Base-by-base conservation (phyloP, 2,113 vertebrate species). In the Entosphenus tridentatus region DNA sequence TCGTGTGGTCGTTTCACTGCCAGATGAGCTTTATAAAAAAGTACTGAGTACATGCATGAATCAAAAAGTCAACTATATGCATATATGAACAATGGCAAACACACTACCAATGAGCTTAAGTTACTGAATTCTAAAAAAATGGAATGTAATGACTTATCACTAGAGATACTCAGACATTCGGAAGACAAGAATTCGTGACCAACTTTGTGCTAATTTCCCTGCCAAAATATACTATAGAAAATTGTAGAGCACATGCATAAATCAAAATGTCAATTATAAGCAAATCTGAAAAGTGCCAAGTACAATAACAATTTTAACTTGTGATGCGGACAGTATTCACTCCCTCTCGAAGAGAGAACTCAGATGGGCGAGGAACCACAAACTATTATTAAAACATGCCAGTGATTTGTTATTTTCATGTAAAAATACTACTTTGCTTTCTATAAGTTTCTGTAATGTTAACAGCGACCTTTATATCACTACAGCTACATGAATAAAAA, bases 71-170 rank as follows among this genome's bases (percentile, higher is more conserved):
- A 67, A 62, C 58, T 12, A 2, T 16, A 55, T 55, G 12, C 10
- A 70, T n/a, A 67, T 67, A 56, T 8, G 56, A 67, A 7, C 21
- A 58, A 70, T 70, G 1, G 70, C 5, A 78, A 8, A 68, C 3
- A 73, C 2, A 71, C 68, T 54, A 55, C 16, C n/a, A 17, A 55
- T n/a, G 84, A 81, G 72, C 91, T 92, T 91, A 91, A 98, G 71
- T 84, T 86, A 78, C 83, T 89, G 72, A 98, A 96, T 76, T 89
- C 93, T 97, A 75, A 62, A 18, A 76, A 17, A 75, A 71, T 57
- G 73, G 72, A 71, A 74, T 69, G 72, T 65, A 69, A 69, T 14
- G 10, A 68, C 11, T 56, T 17, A 56, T 56, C 1, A 67, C 16
- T 39, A 39, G 5, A 39, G 39, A 39, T 39, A 39, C 39, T 39